Evolutionary conservation across 2,113 vertebrate genomes (phyloP), one percentile per base, ranked within the genome.

Genomic region (Corapipo altera): DNA sequence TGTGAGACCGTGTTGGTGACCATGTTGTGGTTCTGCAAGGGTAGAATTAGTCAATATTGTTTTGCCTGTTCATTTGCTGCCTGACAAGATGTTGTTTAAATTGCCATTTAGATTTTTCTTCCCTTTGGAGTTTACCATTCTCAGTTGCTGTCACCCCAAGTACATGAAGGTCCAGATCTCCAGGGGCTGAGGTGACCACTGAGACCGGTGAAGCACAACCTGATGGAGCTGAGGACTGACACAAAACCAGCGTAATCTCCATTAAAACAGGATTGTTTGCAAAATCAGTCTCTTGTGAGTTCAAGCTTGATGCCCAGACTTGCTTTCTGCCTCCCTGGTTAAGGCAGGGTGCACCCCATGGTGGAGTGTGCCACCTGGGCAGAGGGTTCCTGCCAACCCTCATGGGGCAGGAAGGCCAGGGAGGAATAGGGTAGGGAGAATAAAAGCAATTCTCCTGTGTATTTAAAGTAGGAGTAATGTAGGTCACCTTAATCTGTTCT

Each of bases 161-260:
- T 23, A 26, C 70, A 6, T 49, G 57, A 33, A 76, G 44, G 19
- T 80, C 61, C 43, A 41, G 32, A 39, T 74, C 52, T 69, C 49
- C 46, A 7, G 11, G 19, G 79, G 9, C 71, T 69, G 66, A 71
- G 35, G 4, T 41, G 39, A 11, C 19, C 35, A 28, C 32, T 44
- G 84, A n/a, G 58, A 55, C 8, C 0, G 0, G 30, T 30, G 76
- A 72, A 65, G 64, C 33, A 23, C 58, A 43, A 0, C 41, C 17
- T 46, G 65, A 8, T 59, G 33, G 23, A 67, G 35, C 7, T 71
- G 78, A 81, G 59, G 26, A 41, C 35, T 54, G 44, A 64, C 26
- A 13, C 0, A 37, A 70, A 73, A 39, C 5, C 2, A 0, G 2
- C 2, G 0, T 74, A 3, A 20, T 32, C 23, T 33, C 57, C 27